Base-by-base conservation (phyloP, 2,888 invertebrate species). In the Thecocarcelia acutangulata region DNA sequence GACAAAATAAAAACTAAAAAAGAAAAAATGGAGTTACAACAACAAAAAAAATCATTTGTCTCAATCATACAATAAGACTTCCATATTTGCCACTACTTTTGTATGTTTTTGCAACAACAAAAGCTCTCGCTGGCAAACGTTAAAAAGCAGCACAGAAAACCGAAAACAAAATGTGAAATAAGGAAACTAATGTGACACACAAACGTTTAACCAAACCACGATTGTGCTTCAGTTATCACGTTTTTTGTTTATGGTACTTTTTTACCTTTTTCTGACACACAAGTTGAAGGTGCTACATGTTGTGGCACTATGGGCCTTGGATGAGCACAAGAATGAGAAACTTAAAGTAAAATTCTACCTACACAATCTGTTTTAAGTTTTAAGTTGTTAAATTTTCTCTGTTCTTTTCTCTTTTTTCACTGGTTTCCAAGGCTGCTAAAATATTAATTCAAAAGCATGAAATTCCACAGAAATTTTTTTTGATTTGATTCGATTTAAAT, bases 271-370 rank as follows among this genome's bases (percentile, higher is more conserved):
- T 50, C 54, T 69, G 58, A 9, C 54, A 42, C 64, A 66, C 83
- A 84, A 84, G 80, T 84, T 84, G 83, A 80, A 85, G n/a, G n/a
- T 84, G 84, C 84, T 84, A 86, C 48, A 74, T 59, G 46, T 11
- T 52, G 44, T 52, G 0, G 24, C 61, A 76, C 66, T 50, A 69
- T 76, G 76, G 68, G 24, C 5, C 24, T 24, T 24, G 24, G 2
- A 24, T 2, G 5, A 24, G 24, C 24, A 24, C 2, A 24, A 24
- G 24, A 24, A 24, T 2, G 24, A 24, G 24, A 5, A 24, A 5
- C 24, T n/a, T n/a, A 24, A 24, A 24, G 5, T 3, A 24, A 24
- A 3, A 24, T 24, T 24, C 24, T n/a, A n/a, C n/a, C n/a, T n/a
- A n/a, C n/a, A n/a, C n/a, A n/a, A n/a, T n/a, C n/a, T n/a, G n/a